phyloP scores from a whole-genome alignment of 1,140 invertebrate species.

The Bombus vancouverensis region DNA sequence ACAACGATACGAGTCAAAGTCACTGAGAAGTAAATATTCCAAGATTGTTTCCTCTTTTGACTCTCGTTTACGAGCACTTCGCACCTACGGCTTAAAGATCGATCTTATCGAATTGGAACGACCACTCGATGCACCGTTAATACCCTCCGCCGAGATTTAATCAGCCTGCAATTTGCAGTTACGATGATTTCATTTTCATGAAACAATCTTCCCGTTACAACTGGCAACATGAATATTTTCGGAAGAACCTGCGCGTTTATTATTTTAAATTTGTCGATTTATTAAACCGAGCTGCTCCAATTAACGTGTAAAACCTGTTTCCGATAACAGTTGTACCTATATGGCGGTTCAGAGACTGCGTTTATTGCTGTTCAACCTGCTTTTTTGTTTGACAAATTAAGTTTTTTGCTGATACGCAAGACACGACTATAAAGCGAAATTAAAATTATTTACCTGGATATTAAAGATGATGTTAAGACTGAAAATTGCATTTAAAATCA shows the following conservation, averaged over 20 bases:
- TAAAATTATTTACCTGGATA: background rate
- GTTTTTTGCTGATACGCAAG: background rate
- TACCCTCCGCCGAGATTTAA: conserved; percentile 26
- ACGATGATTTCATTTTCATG: conserved; percentile 24
- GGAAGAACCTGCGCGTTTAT: background rate
- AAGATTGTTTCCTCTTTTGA: conserved; percentile 62
- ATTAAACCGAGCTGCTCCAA: background rate
- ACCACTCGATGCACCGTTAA: conserved; percentile 13
- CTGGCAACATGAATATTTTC: background rate
- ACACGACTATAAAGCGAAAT: background rate
- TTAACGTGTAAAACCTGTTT: background rate
- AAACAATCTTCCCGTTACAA: background rate
- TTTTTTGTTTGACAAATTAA: background rate
- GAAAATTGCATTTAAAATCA: background rate
- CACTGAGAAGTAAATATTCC: conserved; percentile 78
- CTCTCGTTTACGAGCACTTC: conserved; percentile 30
- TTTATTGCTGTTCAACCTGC: background rate
- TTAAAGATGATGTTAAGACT: background rate
- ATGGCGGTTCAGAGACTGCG: background rate
- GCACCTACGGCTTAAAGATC: conserved; percentile 39
- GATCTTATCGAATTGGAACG: conserved; percentile 60
- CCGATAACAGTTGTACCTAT: background rate
- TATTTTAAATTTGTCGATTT: background rate
- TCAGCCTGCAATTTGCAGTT: conserved; percentile 20
- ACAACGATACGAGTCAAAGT: conserved; percentile 68